Percentiles rank a stretch among this genome's conserved stretches.
Evolutionary conservation across 2,888 invertebrate genomes (phyloP).

Genomic region (Plutella xylostella): DNA sequence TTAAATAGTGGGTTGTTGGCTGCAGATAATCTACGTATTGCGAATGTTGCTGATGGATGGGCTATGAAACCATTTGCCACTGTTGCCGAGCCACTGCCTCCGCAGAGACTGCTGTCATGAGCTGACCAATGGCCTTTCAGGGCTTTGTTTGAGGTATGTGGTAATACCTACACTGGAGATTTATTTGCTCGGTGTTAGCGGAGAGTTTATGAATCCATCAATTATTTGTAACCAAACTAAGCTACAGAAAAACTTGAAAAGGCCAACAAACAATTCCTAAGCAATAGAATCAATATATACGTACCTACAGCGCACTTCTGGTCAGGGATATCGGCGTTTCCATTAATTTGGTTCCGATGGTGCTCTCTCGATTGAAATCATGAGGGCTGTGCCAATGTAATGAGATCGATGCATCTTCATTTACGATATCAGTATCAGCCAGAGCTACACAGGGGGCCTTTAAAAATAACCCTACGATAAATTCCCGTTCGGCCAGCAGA

Average conservation of each 20-base stretch:
- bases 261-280: no score
- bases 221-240: no score
- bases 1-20: conserved; percentile 58
- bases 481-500: conserved; percentile 24
- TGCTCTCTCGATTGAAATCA: no score
- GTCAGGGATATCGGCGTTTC: no score
- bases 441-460: conserved; percentile 24
- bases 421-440: conserved; percentile 5
- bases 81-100: conserved; percentile 33
- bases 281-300: no score
- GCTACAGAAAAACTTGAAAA: no score
- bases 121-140: conserved; percentile 40
- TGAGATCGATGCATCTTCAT: background rate
- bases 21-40: conserved; percentile 56
- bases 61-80: conserved; percentile 35
- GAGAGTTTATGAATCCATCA: no score
- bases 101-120: conserved; percentile 39
- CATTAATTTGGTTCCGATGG: no score
- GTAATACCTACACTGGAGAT: no score
- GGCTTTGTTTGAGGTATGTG: conserved; percentile 22
- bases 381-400: no score
- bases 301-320: no score
- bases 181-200: no score
- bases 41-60: conserved; percentile 56
- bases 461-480: conserved; percentile 24